Base-by-base conservation (phyloP, 1,140 invertebrate genomes). In the Drosophila suzukii region DNA sequence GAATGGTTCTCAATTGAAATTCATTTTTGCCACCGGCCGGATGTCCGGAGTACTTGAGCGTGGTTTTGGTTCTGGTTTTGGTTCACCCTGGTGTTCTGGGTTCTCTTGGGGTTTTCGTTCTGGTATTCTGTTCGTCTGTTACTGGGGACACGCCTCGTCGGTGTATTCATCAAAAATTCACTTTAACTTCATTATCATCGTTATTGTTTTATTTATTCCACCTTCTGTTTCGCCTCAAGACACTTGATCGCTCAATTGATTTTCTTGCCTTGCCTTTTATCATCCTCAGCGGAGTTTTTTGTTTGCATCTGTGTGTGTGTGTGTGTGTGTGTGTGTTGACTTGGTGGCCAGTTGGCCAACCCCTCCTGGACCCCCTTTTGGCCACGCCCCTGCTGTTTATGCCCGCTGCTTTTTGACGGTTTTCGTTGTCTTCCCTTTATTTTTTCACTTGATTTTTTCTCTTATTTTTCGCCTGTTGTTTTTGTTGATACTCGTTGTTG, bases 181-280 rank as follows among this genome's bases (percentile, higher is more conserved):
- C 89, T 91, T 91, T 91, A 91, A 91, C 89, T 91, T 91, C 89
- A 91, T 91, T 91, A 91, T 91, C 89, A 91, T 91, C 73, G 83
- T 91, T 91, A 91, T 91, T 91, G 89, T 91, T 91, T 91, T 91
- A 91, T 91, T 91, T 91, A 91, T 91, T 91, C 89, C 89, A 91
- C 89, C 89, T 91, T 91, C 89, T 91, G 89, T 91, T 91, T 91
- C 89, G 89, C 89, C 89, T 91, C 89, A 91, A 91, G 89, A 91
- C 89, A 91, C 89, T 91, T 91, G 89, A 91, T 91, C 89, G 89
- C 89, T 91, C 89, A 91, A 91, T 91, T 91, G 89, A 91, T 91
- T 91, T 91, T 91, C 58, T 41, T 75, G 59, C 72, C 58, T 67
- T 75, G 73, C 61, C 73, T 67, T 67, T 56, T 65, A 70, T 58